Conservation (phyloP, 2,797 vertebrate genomes). For the Sebastes vulpes region DNA sequence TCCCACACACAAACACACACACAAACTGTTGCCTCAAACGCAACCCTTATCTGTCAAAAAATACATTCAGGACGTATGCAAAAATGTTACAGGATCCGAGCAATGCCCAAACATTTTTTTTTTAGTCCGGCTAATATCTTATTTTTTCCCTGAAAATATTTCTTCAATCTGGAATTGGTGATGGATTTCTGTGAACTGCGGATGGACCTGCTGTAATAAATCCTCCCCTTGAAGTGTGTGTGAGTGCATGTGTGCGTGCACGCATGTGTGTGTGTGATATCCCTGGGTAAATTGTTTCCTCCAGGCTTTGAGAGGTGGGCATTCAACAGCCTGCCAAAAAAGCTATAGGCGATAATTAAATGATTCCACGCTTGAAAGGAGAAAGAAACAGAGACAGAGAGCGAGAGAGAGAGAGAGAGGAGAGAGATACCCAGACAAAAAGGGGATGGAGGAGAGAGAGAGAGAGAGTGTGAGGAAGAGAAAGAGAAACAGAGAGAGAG, state of each 20-base stretch:
- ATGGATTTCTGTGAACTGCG: conserved; percentile 74
- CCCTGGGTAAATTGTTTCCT: conserved; percentile 85
- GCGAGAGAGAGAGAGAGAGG: conserved; percentile 18
- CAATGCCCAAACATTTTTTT: conserved; percentile 31
- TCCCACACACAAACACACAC: conserved; percentile 16
- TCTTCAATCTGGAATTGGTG: conserved; percentile 70
- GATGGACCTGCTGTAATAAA: conserved; percentile 81
- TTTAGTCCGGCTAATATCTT: conserved; percentile 37
- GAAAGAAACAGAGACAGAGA: conserved; percentile 75
- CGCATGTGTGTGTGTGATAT: conserved; percentile 69
- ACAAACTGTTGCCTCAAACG: conserved; percentile 33
- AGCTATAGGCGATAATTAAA: conserved; percentile 89
- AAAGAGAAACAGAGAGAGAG: conserved; percentile 58
- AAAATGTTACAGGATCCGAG: conserved; percentile 42
- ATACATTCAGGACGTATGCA: conserved; percentile 49
- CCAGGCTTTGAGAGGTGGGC: conserved; percentile 84
- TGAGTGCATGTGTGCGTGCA: conserved; percentile 37
- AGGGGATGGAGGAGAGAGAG: conserved; percentile 9
- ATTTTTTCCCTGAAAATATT: conserved; percentile 58
- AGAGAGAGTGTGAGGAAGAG: conserved; percentile 33
- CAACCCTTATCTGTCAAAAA: conserved; percentile 27
- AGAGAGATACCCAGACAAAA: conserved; percentile 41
- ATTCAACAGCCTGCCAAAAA: conserved; percentile 89
- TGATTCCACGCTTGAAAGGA: conserved; percentile 86
- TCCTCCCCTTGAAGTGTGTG: conserved; percentile 74